phyloP scores from a whole-genome alignment of 2,797 vertebrate species.

The Cryptoblepharus egeriae region DNA sequence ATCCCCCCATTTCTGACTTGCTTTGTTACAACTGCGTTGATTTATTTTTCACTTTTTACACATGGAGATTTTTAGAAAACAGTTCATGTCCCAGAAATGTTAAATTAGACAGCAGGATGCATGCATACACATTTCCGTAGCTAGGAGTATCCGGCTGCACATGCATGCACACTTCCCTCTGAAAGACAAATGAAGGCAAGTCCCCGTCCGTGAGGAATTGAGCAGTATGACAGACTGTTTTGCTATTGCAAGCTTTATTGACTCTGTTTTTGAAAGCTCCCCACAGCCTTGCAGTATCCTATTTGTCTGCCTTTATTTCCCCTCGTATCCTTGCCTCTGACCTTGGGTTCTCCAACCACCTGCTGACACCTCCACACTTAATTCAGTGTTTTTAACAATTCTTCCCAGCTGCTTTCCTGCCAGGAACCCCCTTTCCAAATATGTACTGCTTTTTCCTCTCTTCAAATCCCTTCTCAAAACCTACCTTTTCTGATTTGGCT shows the following conservation, averaged over 20 bases:
- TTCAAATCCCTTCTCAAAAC: not conserved
- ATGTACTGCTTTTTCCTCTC: not conserved
- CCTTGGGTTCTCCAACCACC: not conserved
- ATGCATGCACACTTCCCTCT: not conserved
- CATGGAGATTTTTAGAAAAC: slow-evolving; percentile 38
- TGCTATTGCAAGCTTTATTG: slow-evolving; percentile 1
- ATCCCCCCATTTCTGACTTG: slow-evolving; percentile 50
- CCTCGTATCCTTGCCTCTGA: not conserved
- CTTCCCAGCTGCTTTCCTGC: not conserved
- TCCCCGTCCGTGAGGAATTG: fast-evolving
- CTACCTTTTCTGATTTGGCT: not conserved
- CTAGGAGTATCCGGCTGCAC: too few relatives aligned
- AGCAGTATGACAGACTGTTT: not conserved
- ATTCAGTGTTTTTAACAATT: not conserved
- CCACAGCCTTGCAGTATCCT: not conserved
- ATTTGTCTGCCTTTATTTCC: not conserved
- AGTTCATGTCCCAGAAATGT: slow-evolving; percentile 50
- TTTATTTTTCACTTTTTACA: slow-evolving; percentile 66
- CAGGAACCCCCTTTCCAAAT: not conserved
- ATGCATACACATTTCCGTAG: too few relatives aligned
- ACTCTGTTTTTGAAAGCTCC: not conserved
- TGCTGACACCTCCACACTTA: not conserved
- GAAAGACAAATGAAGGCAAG: not conserved
- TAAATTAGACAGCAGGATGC: slow-evolving; percentile 46
- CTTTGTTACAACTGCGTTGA: slow-evolving; percentile 59